These are phyloP conservation scores for Atrina japonica DNA, from an alignment of 2,888 invertebrate genomes.

Conservation along the genomic window DNA sequence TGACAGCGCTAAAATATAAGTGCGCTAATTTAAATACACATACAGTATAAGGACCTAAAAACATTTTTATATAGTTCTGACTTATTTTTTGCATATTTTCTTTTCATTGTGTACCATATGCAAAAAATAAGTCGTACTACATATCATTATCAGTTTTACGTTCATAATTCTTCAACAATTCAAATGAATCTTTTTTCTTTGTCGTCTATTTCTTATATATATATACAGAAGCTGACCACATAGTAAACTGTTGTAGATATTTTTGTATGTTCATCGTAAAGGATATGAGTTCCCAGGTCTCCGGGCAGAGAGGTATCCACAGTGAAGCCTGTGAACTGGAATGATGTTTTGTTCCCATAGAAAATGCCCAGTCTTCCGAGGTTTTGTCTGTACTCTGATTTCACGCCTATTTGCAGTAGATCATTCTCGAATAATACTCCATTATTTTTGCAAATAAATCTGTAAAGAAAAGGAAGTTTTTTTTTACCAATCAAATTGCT, in stretches of 20 bases:
- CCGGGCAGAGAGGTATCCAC: slow-evolving; percentile 88
- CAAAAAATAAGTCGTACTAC: too few relatives aligned
- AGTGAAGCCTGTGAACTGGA: slow-evolving; percentile 83
- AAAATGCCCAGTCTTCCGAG: slow-evolving; percentile 96
- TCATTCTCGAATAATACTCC: slow-evolving; percentile 99
- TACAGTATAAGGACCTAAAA: too few relatives aligned
- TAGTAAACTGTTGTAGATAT: not conserved
- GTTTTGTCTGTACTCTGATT: slow-evolving; percentile 98
- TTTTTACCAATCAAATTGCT: not conserved
- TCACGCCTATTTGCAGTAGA: slow-evolving; percentile 95
- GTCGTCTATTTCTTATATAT: too few relatives aligned
- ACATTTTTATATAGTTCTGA: too few relatives aligned
- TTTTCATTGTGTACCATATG: too few relatives aligned
- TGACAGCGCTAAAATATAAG: too few relatives aligned
- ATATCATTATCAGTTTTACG: too few relatives aligned
- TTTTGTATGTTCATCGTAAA: slow-evolving; percentile 53
- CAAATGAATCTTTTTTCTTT: too few relatives aligned
- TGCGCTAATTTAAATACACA: too few relatives aligned
- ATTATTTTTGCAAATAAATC: slow-evolving; percentile 89
- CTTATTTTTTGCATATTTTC: too few relatives aligned
- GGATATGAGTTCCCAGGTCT: slow-evolving; percentile 87
- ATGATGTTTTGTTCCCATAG: slow-evolving; percentile 96
- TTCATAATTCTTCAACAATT: too few relatives aligned
- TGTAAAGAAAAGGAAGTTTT: slow-evolving; percentile 49
- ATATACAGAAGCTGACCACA: too few relatives aligned